phyloP scores from a whole-genome alignment of 2,797 vertebrate genomes.

The Rhinatrema bivittatum region DNA sequence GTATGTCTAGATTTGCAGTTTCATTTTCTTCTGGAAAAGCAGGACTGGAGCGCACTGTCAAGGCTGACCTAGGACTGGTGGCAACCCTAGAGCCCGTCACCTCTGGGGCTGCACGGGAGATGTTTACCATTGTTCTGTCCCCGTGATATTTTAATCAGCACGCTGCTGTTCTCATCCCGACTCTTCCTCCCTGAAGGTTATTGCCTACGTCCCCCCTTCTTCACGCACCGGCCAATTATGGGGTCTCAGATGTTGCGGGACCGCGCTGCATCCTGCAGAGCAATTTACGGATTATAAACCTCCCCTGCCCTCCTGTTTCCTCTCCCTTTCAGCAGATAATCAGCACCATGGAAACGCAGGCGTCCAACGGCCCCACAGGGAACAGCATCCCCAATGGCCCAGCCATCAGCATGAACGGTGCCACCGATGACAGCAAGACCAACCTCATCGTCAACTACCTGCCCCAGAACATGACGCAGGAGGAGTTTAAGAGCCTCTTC shows the following conservation, averaged over 20 bases:
- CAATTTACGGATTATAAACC: neutral
- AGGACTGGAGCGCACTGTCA: no score
- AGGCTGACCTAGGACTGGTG: no score
- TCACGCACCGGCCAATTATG: neutral
- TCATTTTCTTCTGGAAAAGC: no score
- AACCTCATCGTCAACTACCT: conserved; percentile 97
- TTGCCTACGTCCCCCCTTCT: neutral
- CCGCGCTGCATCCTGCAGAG: no score
- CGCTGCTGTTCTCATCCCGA: neutral
- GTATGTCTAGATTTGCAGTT: no score
- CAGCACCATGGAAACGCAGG: conserved; percentile 98
- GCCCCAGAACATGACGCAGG: conserved; percentile 97
- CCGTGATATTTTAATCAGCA: neutral
- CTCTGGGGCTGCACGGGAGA: no score
- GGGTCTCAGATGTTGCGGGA: neutral
- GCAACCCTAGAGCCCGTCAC: no score
- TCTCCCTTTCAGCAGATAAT: conserved; percentile 89
- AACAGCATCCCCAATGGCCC: conserved; percentile 82
- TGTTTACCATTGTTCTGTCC: neutral
- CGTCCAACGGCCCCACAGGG: conserved; percentile 84
- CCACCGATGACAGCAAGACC: conserved; percentile 92
- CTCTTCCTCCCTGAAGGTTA: neutral
- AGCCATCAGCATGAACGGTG: conserved; percentile 75
- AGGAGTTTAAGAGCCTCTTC: conserved; percentile 92
- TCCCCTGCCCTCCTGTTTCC: conserved; percentile 13